A percentile compares a stretch with the other conserved stretches of the same genome.
Evolutionary conservation across 2,797 vertebrate species (phyloP).

Genomic region (Micromesistius poutassou): DNA sequence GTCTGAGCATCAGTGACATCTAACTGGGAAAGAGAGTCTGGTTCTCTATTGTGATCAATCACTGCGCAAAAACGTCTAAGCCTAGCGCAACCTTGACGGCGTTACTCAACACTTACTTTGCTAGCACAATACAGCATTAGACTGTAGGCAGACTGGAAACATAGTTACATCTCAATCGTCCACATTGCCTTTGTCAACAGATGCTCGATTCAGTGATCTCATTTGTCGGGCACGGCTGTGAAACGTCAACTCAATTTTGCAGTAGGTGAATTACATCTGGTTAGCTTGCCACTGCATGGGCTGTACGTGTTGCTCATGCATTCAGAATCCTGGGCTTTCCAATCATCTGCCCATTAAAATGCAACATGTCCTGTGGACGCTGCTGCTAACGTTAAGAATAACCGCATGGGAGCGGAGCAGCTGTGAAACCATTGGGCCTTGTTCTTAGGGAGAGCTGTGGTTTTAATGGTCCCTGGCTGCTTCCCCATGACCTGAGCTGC

Average conservation of each 20-base stretch:
- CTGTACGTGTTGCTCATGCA: background rate
- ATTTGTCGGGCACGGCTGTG: background rate
- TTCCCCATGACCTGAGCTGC: conserved; percentile 39
- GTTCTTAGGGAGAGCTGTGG: background rate
- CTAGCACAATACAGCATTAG: background rate
- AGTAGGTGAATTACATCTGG: background rate
- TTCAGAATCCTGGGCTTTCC: background rate
- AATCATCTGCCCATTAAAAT: background rate
- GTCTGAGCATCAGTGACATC: background rate
- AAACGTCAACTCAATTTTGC: conserved; percentile 3
- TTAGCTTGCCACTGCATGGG: background rate
- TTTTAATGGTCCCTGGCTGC: conserved; percentile 26
- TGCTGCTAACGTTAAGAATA: background rate
- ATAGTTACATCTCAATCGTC: background rate
- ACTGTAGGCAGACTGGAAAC: background rate
- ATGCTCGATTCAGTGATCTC: background rate
- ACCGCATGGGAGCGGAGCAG: background rate
- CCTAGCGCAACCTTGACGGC: conserved; percentile 21
- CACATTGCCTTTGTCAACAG: background rate
- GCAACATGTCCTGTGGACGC: background rate
- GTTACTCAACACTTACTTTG: conserved; percentile 6
- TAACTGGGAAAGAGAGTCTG: background rate
- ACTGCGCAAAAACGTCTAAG: conserved; percentile 10
- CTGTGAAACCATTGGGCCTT: background rate
- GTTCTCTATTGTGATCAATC: background rate